Percentiles rank a stretch among this genome's conserved stretches.
Evolutionary conservation across 1,140 invertebrate species (phyloP).

Genomic region (Dreissena polymorpha): DNA sequence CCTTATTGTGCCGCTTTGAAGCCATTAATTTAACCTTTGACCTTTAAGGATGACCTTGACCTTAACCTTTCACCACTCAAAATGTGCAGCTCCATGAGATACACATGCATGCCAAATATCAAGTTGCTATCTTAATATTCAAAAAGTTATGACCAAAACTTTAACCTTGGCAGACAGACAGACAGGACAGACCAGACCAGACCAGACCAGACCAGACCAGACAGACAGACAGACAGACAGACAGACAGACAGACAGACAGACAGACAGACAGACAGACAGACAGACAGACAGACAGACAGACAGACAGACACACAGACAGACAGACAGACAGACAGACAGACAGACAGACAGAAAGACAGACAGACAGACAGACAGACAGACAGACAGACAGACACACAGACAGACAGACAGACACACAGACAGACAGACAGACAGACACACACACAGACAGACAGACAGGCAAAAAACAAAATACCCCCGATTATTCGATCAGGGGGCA

Average conservation of each 20-base stretch:
- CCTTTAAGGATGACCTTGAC: too few species aligned
- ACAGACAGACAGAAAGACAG: constrained; percentile 5
- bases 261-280: constrained; percentile 60
- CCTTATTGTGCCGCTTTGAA: too few species aligned
- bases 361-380: constrained; percentile 2
- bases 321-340: constrained; percentile 16
- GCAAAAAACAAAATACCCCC: neutral
- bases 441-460: constrained; percentile 1
- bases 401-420: neutral
- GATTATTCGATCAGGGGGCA: too few species aligned
- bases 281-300: constrained; percentile 56
- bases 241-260: constrained; percentile 59
- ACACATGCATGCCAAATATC: too few species aligned
- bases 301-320: constrained; percentile 45
- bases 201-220: constrained; percentile 31
- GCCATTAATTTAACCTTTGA: too few species aligned
- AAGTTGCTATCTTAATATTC: too few species aligned
- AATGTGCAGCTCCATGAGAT: too few species aligned
- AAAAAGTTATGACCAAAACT: too few species aligned
- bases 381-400: neutral
- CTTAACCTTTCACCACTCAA: too few species aligned
- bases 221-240: constrained; percentile 58
- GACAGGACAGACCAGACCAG: too few species aligned
- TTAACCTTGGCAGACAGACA: too few species aligned
- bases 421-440: neutral